Conservation (phyloP, 2,888 invertebrate genomes). For the Drosophila multiciliata region DNA sequence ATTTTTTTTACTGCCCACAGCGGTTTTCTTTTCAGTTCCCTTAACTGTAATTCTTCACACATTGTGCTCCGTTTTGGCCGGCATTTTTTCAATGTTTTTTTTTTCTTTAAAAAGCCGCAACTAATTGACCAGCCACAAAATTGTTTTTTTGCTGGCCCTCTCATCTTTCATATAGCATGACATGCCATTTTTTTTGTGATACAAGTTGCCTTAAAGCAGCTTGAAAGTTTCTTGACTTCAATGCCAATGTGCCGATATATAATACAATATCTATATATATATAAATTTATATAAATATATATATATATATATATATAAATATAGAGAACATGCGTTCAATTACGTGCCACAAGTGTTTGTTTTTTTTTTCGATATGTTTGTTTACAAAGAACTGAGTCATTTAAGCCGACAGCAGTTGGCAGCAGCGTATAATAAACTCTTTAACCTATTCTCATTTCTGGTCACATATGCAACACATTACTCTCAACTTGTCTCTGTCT, state of each 20-base stretch:
- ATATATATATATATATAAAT: constrained; percentile 4
- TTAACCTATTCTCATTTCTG: constrained; percentile 48
- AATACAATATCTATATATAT: constrained; percentile 20
- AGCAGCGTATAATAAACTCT: constrained; percentile 21
- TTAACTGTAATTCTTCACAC: constrained; percentile 64
- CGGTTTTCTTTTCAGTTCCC: not conserved
- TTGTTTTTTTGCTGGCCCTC: constrained; percentile 34
- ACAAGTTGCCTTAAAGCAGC: constrained; percentile 68
- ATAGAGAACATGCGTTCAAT: constrained; percentile 33
- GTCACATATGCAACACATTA: constrained; percentile 37
- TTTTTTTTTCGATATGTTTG: not conserved
- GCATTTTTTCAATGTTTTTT: constrained; percentile 30
- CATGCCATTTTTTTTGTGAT: constrained; percentile 60
- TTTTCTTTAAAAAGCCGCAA: constrained; percentile 53
- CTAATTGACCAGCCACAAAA: constrained; percentile 62
- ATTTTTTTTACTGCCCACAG: constrained; percentile 31
- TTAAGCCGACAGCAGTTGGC: constrained; percentile 26
- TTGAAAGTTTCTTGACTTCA: constrained; percentile 73
- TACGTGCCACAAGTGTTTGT: constrained; percentile 49
- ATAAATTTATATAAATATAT: not conserved
- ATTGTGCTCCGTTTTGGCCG: constrained; percentile 32
- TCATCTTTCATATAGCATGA: constrained; percentile 70
- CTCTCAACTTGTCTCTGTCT: constrained; percentile 11
- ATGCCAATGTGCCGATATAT: constrained; percentile 37
- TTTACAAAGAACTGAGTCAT: constrained; percentile 41